Base-by-base conservation (phyloP, 2,888 invertebrate species). In the Pecten maximus region DNA sequence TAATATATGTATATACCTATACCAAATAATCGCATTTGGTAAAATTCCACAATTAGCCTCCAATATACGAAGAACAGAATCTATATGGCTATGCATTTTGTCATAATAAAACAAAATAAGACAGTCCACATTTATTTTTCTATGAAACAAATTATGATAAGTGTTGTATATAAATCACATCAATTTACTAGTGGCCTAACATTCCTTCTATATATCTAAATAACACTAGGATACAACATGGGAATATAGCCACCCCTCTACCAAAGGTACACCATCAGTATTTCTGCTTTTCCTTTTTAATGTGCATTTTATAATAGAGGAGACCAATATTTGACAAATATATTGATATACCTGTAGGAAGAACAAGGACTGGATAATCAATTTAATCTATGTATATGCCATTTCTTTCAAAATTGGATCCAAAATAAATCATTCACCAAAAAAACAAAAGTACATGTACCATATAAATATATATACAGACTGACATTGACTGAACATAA, bases 21-120 rank as follows among this genome's bases (percentile, higher is more conserved):
- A 74, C 74, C 74, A 74, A 74, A 74, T 35, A 74, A 74, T 74
- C 35, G 35, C 74, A 35, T 74, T 74, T 74, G 74, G 74, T 74
- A 74, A 74, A 74, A 74, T 35, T 74, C 74, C 35, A 28, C n/a
- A 60, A 60, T 60, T 60, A 60, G 35, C 16, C 74, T 74, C 28
- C 74, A 74, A 74, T 74, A 74, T 28, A 28, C 23, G 35, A 35
- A 74, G 74, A 74, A 8, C 74, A 74, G 15, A 74, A 23, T 74
- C 74, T 74, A 74, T 35, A 35, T 35, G 8, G 28, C 54, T 54
- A 54, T 54, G 54, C n/a, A 54, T n/a, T 54, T 54, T 54, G 54
- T 23, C 54, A 54, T 23, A 23, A 54, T 54, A 54, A 44, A 74
- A 74, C 74, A 74, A 74, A 74, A 28, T 74, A 35, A 74, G 28